Evolutionary conservation across 2,113 vertebrate genomes (phyloP), one percentile per base, ranked within the genome.

Genomic region (Scophthalmus maximus): DNA sequence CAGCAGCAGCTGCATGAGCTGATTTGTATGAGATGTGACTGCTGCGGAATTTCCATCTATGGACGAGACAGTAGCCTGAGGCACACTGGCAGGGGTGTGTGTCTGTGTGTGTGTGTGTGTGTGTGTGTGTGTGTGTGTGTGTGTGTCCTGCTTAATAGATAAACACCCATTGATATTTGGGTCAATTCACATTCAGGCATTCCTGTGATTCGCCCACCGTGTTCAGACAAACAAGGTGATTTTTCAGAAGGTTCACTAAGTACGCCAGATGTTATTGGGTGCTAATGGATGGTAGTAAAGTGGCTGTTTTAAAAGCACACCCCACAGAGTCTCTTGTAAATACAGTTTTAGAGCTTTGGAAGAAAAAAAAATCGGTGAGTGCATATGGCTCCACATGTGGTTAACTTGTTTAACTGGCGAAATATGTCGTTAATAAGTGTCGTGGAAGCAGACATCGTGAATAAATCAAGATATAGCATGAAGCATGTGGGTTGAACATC

Each of bases 1-100:
- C n/a, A 46, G 52, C 67, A 47, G 49, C 61, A 55, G 46, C 62
- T 52, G 44, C 64, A 74, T 34, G 2, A 23, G 66, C 44, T 75
- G 55, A 87, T 89, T 85, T 85, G 78, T 83, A 89, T 86, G 42
- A 62, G 57, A 83, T 55, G 50, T 78, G 74, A 69, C 57, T 63
- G 55, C 49, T 76, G n/a, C n/a, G 72, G 63, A 82, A 81, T 84
- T 84, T 85, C 65, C 72, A 84, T 58, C 62, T 70, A 15, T 9
- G 61, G 32, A 51, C 9, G 10, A 53, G 38, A 47, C 59, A 7
- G 47, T 34, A 26, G 77, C 75, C 77, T 17, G 49, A 32, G 62
- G 63, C 65, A 2, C 44, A 6, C 25, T 56, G 59, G 66, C 73
- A 84, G 72, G 78, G 80, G 64, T 51, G 44, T 22, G 34, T 23